A percentile compares a stretch with the other conserved stretches of the same genome.
phyloP scores from a whole-genome alignment of 2,888 invertebrate species.

The Tinea trinotella region DNA sequence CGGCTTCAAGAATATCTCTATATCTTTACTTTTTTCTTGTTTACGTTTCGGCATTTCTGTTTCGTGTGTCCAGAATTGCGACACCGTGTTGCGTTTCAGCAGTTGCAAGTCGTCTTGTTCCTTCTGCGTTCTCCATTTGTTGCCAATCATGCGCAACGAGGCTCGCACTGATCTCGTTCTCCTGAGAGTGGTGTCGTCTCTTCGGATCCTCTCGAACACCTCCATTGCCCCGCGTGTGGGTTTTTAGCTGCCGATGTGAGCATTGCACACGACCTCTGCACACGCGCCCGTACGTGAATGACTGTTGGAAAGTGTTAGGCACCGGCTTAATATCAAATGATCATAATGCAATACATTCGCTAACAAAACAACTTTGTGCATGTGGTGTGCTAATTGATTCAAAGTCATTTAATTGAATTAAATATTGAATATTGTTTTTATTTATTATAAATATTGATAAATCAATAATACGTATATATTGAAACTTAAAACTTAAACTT shows the following conservation, averaged over 20 bases:
- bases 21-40: constrained; percentile 48
- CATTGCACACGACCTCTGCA: constrained; percentile 66
- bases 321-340: no score
- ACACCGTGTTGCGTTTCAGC: constrained; percentile 49
- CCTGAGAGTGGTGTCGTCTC: constrained; percentile 67
- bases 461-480: no score
- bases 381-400: no score
- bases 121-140: constrained; percentile 69
- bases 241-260: constrained; percentile 40
- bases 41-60: constrained; percentile 58
- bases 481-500: no score
- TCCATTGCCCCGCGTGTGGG: constrained; percentile 54
- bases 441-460: no score
- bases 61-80: constrained; percentile 54
- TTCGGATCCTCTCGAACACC: constrained; percentile 66
- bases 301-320: not conserved
- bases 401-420: no score
- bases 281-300: not conserved
- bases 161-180: constrained; percentile 80
- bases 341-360: no score
- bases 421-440: no score
- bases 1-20: constrained; percentile 55
- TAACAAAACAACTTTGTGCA: no score
- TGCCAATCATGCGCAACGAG: constrained; percentile 77
- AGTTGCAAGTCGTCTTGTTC: constrained; percentile 46